Evolutionary conservation across 2,113 vertebrate genomes (phyloP), one percentile per base, ranked within the genome.

Genomic region (Hippocampus mohnikei): DNA sequence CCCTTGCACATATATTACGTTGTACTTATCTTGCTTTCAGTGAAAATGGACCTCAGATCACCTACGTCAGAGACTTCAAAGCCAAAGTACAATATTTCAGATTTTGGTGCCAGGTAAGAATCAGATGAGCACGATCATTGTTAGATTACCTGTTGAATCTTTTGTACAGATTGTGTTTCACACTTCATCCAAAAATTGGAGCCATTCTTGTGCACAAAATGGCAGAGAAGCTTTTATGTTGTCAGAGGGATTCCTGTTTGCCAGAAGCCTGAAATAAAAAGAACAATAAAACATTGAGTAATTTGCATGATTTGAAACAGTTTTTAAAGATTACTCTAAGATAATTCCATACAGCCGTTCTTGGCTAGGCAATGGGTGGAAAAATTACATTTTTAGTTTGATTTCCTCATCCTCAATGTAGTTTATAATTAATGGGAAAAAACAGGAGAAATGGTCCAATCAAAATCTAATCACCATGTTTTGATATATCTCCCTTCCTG

Each of bases 61-160:
- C 96, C 15, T 99, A 99, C 13, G 97, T 99, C 52, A 92, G 97
- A 29, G 97, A 99, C 73, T 99, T 99, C 88, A 99, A 98, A 88
- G 96, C 97, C 79, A 99, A 99, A 88, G 95, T 98, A 72, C 97
- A 98, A 67, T 98, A 98, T 89, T 98, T 99, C 93, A 92, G 95
- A 77, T 98, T 98, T 92, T 98, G 96, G 97, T 99, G 96, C 91
- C 97, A 99, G 95, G 97, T 99, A 91, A n/a, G 85, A 16, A 16
- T 65, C 11, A 6, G 11, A 67, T 37, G 8, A 33, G 62, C 29
- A 8, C 5, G 27, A 1, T 44, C 2, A 18, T 29, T 29, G 8
- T 37, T 37, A n/a, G 3, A 23, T 44, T 25, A 65, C 21, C 9
- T 5, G 5, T 25, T 13, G 25, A 48, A 7, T 50, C 46, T 18